Conservation (phyloP, 2,113 vertebrate genomes). For the Pomatorhinus ruficollis region DNA sequence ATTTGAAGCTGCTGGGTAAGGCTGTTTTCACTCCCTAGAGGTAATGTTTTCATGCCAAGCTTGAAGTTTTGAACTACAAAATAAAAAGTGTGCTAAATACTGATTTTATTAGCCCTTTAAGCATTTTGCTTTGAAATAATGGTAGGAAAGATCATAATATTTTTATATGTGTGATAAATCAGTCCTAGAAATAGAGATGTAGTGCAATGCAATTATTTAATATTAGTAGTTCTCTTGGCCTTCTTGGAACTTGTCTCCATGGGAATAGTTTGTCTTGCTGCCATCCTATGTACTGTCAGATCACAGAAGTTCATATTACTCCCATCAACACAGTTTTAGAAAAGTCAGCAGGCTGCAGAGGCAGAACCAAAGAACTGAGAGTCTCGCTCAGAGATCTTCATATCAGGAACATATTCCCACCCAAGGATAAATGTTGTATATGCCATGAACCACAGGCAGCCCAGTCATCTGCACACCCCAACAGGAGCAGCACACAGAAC, state of each 20-base stretch:
- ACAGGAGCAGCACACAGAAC: background rate
- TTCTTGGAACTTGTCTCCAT: background rate
- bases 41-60: background rate
- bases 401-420: background rate
- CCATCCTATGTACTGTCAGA: background rate
- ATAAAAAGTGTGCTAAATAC: slow-evolving; percentile 54
- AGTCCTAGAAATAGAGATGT: background rate
- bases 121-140: slow-evolving; percentile 50
- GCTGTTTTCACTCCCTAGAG: slow-evolving; percentile 27
- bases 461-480: background rate
- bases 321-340: background rate
- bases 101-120: slow-evolving; percentile 57
- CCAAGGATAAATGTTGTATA: background rate
- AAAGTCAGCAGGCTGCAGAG: background rate
- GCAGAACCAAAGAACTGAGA: background rate
- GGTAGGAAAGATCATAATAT: slow-evolving; percentile 32
- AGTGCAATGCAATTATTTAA: background rate
- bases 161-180: slow-evolving; percentile 44
- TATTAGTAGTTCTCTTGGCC: slow-evolving; percentile 3
- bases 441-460: background rate
- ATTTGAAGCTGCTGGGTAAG: slow-evolving; percentile 44
- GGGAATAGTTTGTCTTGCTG: slow-evolving; percentile 7
- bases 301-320: background rate
- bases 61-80: slow-evolving; percentile 41
- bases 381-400: background rate